Base-by-base conservation (phyloP, 2,797 vertebrate genomes). In the Meriones psammophilus region DNA sequence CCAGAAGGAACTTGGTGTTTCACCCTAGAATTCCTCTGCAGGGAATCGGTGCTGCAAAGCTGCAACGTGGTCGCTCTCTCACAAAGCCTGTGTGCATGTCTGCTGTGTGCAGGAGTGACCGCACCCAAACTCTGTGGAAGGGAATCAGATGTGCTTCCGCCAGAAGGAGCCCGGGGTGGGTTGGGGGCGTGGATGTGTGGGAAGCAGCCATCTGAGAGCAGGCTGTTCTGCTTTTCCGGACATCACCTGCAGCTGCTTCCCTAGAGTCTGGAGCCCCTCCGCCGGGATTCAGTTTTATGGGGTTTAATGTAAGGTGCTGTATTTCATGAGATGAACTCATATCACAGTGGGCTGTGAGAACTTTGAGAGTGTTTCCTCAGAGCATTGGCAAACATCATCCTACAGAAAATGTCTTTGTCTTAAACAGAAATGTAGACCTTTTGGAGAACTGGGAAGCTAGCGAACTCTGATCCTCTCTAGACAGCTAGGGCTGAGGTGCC, bases 281-380 rank as follows among this genome's bases (percentile, higher is more conserved):
- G 98, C 97, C 94, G 97, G 98, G 98, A 98, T 98, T 98, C 98
- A 97, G 96, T 98, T 99, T 98, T 99, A 99, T 98, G 98, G 98
- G 98, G 98, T 98, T 98, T 99, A 98, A 98, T 98, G 98, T 98
- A 98, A 99, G 98, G 98, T 99, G 98, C 98, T 98, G 97, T 98
- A 98, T 99, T 99, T 99, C 98, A 99, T 98, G 98, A 98, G 98
- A 98, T 99, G 98, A 99, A 99, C 99, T 99, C 98, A 99, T 99
- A 99, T 98, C 98, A 98, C 97, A 98, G 98, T 97, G 98, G 98
- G 98, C 98, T 98, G 98, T 97, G 98, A 98, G 98, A 98, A 98
- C 98, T 99, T 97, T 97, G 98, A 98, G 98, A 98, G 98, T 98
- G 98, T 98, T 98, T 98, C 98, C 98, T 99, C 98, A 98, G 98